Evolutionary conservation across 2,888 invertebrate species (phyloP), one percentile per base, ranked within the genome.

Genomic region (Eupithecia vulgata): DNA sequence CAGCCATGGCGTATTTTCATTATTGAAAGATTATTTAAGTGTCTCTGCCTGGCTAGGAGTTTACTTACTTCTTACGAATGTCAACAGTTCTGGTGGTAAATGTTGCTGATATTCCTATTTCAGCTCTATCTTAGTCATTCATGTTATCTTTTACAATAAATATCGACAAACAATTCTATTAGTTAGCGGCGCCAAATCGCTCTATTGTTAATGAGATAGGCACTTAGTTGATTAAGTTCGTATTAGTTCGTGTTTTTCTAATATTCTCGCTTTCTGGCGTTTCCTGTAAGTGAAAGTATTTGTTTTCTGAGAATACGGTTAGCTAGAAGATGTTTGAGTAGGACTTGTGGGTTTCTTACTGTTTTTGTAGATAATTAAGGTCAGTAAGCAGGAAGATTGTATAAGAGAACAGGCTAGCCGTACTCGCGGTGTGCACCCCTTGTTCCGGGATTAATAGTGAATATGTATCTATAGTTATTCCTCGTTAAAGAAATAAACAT

Each of bases 151-250:
- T 34, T 17, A 61, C 61, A 34, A 61, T 34, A 61, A 34, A 30
- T 17, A 61, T 61, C 30, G 61, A 17, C 61, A 61, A 61, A 34
- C 13, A 1, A 15, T 15, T 78, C 67, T 17, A 34, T 61, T 61
- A 34, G 34, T 61, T 15, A 61, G 61, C 34, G 34, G 70, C 76
- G 74, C 73, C 79, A 80, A 82, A 81, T 79, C 81, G 81, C 64
- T 70, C 73, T 78, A 81, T 81, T 82, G 82, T 84, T 86, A 83
- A 84, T 84, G 82, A 84, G 81, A 79, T 81, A 80, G 66, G 68
- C 76, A 79, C 78, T 79, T 73, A 79, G 72, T 70, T 76, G 76
- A 79, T 79, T 78, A 79, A 71, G 72, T 72, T 66, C 67, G 66
- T 45, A 73, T 78, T 74, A 73, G 61, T 78, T 77, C 74, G 76